Base-by-base conservation (phyloP, 2,797 vertebrate species). In the Crenichthys baileyi region DNA sequence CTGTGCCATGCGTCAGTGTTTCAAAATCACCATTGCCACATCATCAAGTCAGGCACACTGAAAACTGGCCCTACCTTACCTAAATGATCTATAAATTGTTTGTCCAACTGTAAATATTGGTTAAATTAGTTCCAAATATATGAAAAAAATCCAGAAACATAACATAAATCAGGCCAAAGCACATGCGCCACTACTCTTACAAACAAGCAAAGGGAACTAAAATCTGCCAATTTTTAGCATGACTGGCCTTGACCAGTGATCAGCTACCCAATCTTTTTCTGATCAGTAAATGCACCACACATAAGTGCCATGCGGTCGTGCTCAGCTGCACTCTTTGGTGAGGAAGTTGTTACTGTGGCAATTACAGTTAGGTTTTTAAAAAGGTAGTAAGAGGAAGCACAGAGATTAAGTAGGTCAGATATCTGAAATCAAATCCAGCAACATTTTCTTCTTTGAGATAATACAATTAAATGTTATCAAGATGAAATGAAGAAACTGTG, bases 21-120 rank as follows among this genome's bases (percentile, higher is more conserved):
- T 87, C 85, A 93, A 93, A 95, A 94, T 94, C 92, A 91, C 88
- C 83, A 72, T 89, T 81, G 80, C 86, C 85, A 82, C 88, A 91
- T 88, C 79, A 89, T 76, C n/a, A 80, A 77, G 81, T 82, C 74
- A 79, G 73, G 76, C 79, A 83, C 70, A 83, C 65, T 76, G 75
- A 82, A 72, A 86, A 88, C 83, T 82, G 73, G 61, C 22, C 26
- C 7, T 68, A 58, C 61, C 48, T 29, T 22, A 4, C 58, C 70
- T 85, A 58, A 78, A 67, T 58, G 26, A 29, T 76, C 16, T 65
- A 41, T 73, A 78, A 78, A 83, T 41, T 50, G 12, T 16, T 70
- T 60, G 51, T n/a, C 36, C 12, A 41, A 13, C 56, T 36, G 12
- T 26, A 63, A 44, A 63, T 72, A 9, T 71, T 12, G 12, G 8